Conservation (phyloP, 2,797 vertebrate species). For the Enoplosus armatus region DNA sequence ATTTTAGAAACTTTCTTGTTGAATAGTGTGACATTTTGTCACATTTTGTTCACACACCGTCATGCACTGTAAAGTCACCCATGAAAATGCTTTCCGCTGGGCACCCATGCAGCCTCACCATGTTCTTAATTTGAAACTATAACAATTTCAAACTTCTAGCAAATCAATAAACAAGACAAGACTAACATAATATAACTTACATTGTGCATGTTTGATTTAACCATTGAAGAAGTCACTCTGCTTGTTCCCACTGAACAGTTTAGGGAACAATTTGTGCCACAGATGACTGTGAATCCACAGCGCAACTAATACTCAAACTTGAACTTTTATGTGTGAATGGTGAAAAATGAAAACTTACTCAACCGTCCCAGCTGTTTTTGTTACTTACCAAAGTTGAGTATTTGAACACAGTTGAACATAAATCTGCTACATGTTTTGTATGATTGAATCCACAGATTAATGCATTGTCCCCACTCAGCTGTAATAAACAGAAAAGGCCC, state of each 20-base stretch:
- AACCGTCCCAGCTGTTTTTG: not conserved
- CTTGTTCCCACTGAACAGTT: not conserved
- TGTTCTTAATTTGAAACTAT: not conserved
- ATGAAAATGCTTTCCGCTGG: not conserved
- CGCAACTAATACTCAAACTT: not conserved
- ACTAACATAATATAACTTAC: slow-evolving; percentile 11
- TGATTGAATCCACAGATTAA: not conserved
- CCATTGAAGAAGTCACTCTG: not conserved
- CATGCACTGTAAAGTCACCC: not conserved
- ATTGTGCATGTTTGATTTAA: slow-evolving; percentile 25
- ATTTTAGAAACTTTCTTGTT: not conserved
- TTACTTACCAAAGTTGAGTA: not conserved
- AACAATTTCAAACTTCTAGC: not conserved
- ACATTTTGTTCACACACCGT: not conserved
- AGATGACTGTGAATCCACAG: not conserved
- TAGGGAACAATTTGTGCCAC: not conserved
- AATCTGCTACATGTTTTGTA: not conserved
- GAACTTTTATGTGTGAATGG: not conserved
- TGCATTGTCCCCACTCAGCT: not conserved
- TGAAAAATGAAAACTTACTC: not conserved
- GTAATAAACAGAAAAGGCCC: not conserved
- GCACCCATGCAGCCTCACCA: not conserved
- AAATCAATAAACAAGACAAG: slow-evolving; percentile 1
- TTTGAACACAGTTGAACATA: no score
- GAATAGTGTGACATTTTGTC: slow-evolving; percentile 1